These are phyloP conservation scores for Channa striata DNA, from an alignment of 2,797 vertebrate genomes.

Conservation along the genomic window DNA sequence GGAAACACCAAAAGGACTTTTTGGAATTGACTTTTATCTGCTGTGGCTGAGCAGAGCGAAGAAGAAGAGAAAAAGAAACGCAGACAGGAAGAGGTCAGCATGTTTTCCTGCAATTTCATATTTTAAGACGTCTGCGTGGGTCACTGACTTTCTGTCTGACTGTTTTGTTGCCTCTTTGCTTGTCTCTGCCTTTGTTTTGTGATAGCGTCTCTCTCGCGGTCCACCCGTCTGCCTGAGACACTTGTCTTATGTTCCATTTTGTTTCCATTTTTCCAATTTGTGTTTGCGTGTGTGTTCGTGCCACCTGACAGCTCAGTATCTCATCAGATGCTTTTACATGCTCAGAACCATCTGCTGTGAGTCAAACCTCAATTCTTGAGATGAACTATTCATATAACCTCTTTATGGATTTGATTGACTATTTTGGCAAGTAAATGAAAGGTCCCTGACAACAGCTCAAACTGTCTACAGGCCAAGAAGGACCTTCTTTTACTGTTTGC, in stretches of 20 bases:
- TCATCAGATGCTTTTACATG: constrained; percentile 33
- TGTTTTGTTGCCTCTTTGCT: constrained; percentile 2
- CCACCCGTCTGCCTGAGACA: constrained; percentile 16
- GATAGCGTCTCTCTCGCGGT: constrained; percentile 18
- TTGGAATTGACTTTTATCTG: constrained; percentile 38
- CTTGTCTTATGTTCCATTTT: constrained; percentile 44
- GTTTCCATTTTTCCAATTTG: neutral
- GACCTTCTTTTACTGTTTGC: neutral
- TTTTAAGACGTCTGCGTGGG: constrained; percentile 67
- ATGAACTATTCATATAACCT: neutral
- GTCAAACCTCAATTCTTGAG: neutral
- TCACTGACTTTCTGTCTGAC: constrained; percentile 20
- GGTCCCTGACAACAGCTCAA: neutral
- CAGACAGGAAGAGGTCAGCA: constrained; percentile 26
- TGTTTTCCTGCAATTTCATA: constrained; percentile 4
- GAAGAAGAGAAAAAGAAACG: constrained; percentile 57
- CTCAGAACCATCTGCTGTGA: constrained; percentile 3
- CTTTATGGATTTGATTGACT: neutral
- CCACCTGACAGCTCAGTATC: neutral
- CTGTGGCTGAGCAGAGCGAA: constrained; percentile 27
- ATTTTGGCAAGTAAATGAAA: neutral
- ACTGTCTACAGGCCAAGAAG: neutral
- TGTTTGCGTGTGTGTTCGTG: neutral
- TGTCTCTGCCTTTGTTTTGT: neutral
- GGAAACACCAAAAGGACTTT: constrained; percentile 24